phyloP scores from a whole-genome alignment of 2,113 vertebrate genomes.

The Rafetus swinhoei region DNA sequence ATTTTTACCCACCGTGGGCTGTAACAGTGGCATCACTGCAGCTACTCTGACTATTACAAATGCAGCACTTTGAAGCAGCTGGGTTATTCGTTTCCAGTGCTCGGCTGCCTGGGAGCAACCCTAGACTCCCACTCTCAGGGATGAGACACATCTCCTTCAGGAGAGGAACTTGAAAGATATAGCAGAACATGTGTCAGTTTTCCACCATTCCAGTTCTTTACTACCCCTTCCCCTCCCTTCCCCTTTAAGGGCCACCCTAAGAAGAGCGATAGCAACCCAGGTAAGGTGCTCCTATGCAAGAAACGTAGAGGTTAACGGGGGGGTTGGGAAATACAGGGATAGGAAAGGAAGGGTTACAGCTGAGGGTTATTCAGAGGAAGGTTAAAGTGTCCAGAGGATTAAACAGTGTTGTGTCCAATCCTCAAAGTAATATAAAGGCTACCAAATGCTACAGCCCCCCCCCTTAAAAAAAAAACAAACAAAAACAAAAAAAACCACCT shows the following conservation, averaged over 20 bases:
- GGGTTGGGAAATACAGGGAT: neutral
- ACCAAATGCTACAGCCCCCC: neutral
- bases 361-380: neutral
- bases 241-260: neutral
- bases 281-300: neutral
- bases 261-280: neutral
- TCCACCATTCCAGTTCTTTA: neutral
- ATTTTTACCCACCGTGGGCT: neutral
- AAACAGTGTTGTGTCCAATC: neutral
- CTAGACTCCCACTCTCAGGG: neutral
- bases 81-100: rapidly evolving
- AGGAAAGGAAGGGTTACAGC: neutral
- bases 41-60: neutral
- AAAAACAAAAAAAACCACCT: neutral
- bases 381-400: neutral
- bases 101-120: rapidly evolving
- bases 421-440: neutral
- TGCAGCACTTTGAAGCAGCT: neutral
- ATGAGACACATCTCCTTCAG: neutral
- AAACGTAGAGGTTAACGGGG: neutral
- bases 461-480: no score
- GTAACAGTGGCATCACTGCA: neutral
- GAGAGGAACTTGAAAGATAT: neutral
- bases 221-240: no score
- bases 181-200: neutral